Evolutionary conservation across 1,140 invertebrate species (phyloP), one percentile per base, ranked within the genome.

Genomic region (Gryllus bimaculatus): DNA sequence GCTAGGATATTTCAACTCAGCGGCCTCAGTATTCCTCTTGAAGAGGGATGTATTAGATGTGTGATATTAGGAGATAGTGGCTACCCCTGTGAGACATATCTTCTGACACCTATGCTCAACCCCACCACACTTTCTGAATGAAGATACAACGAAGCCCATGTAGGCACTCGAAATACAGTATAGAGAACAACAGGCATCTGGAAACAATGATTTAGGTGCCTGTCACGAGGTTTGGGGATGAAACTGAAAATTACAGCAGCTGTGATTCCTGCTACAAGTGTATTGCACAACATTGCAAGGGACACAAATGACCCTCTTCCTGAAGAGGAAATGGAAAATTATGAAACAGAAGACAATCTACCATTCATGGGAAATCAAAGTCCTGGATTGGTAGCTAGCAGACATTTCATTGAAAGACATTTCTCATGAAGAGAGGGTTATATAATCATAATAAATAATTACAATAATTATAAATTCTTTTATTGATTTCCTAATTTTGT

Each of bases 281-380:
- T 75, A 75, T 20, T 75, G 10, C 75, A 75, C 21, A 75, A 75
- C 21, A 75, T 75, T 75, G 75, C 75, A 75, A 20, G 10, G 21
- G 75, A 75, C n/a, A n/a, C n/a, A n/a, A n/a, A n/a, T n/a, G n/a
- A n/a, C n/a, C n/a, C n/a, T n/a, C n/a, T n/a, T n/a, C n/a, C n/a
- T n/a, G n/a, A n/a, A n/a, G n/a, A n/a, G n/a, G n/a, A n/a, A n/a
- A n/a, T n/a, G n/a, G n/a, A n/a, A n/a, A n/a, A n/a, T n/a, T n/a
- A n/a, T n/a, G n/a, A n/a, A n/a, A n/a, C n/a, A n/a, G n/a, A n/a
- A n/a, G n/a, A n/a, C n/a, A n/a, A n/a, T n/a, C n/a, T n/a, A n/a
- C n/a, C n/a, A 39, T 39, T 39, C 26, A 5, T 39, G 26, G 26
- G 26, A 39, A 39, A 39, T 39, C 26, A 39, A 39, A 5, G 26